These are phyloP conservation scores for Uromys caudimaculatus DNA, from an alignment of 2,797 vertebrate genomes.

Conservation along the genomic window DNA sequence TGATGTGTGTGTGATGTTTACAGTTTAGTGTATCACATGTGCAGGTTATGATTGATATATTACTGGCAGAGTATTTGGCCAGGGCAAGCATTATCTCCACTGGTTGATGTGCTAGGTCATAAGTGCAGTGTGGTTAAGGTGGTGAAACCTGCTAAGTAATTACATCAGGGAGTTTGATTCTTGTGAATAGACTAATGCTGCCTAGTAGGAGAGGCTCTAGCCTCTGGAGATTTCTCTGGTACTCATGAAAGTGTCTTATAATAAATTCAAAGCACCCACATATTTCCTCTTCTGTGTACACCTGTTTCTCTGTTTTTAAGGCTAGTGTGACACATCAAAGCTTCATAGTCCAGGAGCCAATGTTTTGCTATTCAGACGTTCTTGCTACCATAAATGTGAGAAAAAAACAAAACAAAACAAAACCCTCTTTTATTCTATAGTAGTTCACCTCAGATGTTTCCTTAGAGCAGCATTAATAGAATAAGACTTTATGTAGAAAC, in stretches of 20 bases:
- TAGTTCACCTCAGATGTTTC: background rate
- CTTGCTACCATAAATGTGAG: background rate
- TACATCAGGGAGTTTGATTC: no score
- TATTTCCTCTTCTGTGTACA: background rate
- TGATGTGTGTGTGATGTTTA: background rate
- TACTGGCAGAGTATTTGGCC: background rate
- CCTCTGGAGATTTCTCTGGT: background rate
- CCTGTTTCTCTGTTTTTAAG: background rate
- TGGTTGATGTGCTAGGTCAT: background rate
- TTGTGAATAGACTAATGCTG: background rate
- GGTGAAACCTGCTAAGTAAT: no score
- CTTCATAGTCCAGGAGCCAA: background rate
- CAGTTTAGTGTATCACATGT: background rate
- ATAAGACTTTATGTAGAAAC: background rate
- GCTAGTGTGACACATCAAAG: background rate
- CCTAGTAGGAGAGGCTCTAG: background rate
- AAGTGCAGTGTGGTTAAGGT: background rate
- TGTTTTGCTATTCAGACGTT: background rate
- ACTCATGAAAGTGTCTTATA: background rate
- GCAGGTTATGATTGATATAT: background rate
- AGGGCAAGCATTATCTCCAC: background rate
- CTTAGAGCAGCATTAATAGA: background rate
- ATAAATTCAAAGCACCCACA: rapidly evolving
- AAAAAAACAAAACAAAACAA: no score
- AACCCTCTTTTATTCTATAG: background rate